Conservation (phyloP, 2,113 vertebrate species). For the Merops nubicus region DNA sequence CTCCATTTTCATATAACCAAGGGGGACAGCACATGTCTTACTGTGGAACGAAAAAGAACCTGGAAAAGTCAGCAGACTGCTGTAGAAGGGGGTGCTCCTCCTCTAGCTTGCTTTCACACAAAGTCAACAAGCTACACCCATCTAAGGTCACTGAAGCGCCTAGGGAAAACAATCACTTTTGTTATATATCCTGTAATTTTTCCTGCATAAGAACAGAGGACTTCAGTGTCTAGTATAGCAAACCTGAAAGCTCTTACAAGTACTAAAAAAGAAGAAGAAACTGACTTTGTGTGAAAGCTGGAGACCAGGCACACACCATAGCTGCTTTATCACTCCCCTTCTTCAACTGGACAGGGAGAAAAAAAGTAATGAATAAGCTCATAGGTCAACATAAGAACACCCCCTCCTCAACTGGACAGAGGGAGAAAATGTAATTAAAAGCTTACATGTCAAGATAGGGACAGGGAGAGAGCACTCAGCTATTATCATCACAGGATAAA, state of each 20-base stretch:
- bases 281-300: accelerated
- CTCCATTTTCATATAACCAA: not conserved
- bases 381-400: not conserved
- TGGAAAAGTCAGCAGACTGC: not conserved
- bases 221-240: not conserved
- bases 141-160: not conserved
- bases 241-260: not conserved
- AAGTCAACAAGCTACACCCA: not conserved
- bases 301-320: not conserved
- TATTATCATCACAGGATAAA: accelerated
- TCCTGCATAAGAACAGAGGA: not conserved
- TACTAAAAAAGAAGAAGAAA: not conserved
- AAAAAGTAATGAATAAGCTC: not conserved
- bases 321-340: not conserved
- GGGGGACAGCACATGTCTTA: not conserved
- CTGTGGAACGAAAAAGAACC: not conserved
- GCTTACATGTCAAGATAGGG: accelerated
- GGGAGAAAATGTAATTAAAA: not conserved
- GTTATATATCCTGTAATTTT: not conserved
- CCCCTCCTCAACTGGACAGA: not conserved
- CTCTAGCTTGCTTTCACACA: not conserved
- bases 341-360: not conserved
- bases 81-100: accelerated
- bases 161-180: not conserved
- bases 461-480: not conserved